Base-by-base conservation (phyloP, 2,797 vertebrate genomes). In the Gambusia yucatana region DNA sequence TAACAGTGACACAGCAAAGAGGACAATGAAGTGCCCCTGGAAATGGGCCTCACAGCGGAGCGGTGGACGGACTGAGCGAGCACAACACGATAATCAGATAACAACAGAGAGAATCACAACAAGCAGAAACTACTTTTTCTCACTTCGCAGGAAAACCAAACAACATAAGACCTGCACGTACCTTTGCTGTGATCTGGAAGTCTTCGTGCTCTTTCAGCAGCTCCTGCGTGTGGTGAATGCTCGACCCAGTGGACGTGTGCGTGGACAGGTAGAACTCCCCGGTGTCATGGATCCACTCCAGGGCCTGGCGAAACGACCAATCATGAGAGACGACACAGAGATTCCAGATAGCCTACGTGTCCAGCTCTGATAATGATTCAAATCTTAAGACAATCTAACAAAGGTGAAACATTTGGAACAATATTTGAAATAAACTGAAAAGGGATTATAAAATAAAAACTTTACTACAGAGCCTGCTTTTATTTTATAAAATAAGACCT, bases 261-360 rank as follows among this genome's bases (percentile, higher is more conserved):
- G 98, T 99, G 88, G 98, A 99, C 89, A 99, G 96, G 95, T 99
- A 99, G 93, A 99, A 99, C 90, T 99, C 98, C 39, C 98, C 98
- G 0, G 96, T 99, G 94, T 99, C 98, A 71, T 99, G 98, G 93
- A 99, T 99, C 98, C 98, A 99, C 81, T 99, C 98, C 73, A 99
- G 89, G 57, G 98, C 98, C 98, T 99, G 89, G n/a, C 59, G 57
- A 84, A 81, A 86, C 77, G 78, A 47, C 77, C 82, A 83, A 82
- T 89, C 77, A 73, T 63, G 77, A 72, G 71, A 75, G 33, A 73
- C 44, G 85, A 73, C 6, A 67, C 55, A 80, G 79, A 55, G 77
- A 78, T 70, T 88, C 84, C 22, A 77, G 75, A 72, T 59, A 52
- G 71, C 79, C n/a, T 14, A 30, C 63, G 11, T 48, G 28, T 80